Percentiles rank a stretch among this genome's conserved stretches.
phyloP scores from a whole-genome alignment of 2,888 invertebrate species.

The Julus scandinavius region DNA sequence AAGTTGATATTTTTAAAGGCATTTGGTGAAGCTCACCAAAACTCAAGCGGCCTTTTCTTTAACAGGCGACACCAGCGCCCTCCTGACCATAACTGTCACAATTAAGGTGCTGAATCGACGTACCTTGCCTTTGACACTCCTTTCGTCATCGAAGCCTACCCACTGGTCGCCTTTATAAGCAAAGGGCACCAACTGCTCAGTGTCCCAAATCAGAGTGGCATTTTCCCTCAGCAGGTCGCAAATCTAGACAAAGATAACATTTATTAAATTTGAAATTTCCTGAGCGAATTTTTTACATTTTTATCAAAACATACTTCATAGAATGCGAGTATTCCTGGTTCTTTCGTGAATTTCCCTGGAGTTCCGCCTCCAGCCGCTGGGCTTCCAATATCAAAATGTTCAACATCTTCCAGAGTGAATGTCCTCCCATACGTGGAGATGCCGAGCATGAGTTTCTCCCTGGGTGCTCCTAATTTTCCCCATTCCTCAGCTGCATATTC shows the following conservation, averaged over 20 bases:
- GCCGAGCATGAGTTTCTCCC: constrained; percentile 92
- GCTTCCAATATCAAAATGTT: constrained; percentile 92
- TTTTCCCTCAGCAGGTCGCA: constrained; percentile 92
- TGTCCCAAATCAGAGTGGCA: constrained; percentile 94
- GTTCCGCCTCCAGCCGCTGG: constrained; percentile 88
- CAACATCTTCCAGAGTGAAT: constrained; percentile 85
- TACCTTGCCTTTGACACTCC: constrained; percentile 91
- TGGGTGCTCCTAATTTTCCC: constrained; percentile 92
- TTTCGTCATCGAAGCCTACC: constrained; percentile 95
- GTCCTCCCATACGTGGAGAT: constrained; percentile 95
- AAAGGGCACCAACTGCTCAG: constrained; percentile 95
- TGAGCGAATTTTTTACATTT: background rate
- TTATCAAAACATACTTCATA: constrained; percentile 76
- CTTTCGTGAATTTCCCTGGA: constrained; percentile 88
- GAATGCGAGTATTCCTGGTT: constrained; percentile 94
- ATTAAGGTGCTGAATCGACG: constrained; percentile 54
- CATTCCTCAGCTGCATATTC: constrained; percentile 91
- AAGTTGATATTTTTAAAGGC: too few relatives aligned
- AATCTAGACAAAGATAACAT: constrained; percentile 69
- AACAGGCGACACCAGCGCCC: too few relatives aligned
- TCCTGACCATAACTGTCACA: too few relatives aligned
- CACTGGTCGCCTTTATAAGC: constrained; percentile 91
- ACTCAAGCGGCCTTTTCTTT: too few relatives aligned
- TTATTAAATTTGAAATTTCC: background rate
- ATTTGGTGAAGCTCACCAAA: too few relatives aligned